These are phyloP conservation scores for Euthynnus affinis DNA, from an alignment of 2,797 vertebrate species.

Conservation along the genomic window DNA sequence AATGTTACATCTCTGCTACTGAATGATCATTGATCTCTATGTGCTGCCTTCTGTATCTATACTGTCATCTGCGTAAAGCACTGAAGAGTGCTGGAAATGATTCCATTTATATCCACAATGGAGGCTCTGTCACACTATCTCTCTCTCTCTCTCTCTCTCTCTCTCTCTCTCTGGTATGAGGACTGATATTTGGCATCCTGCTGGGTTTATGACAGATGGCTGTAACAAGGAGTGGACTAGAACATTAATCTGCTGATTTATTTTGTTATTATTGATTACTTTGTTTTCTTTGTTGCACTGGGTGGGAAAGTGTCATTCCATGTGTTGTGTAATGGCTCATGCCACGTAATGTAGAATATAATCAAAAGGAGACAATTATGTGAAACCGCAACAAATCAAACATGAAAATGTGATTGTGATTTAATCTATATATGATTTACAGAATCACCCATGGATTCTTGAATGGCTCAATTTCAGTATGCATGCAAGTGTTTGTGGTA, in stretches of 20 bases:
- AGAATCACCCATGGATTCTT: background rate
- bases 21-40: background rate
- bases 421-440: background rate
- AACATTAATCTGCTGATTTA: constrained; percentile 38
- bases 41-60: background rate
- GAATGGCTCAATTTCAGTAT: background rate
- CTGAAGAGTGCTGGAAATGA: background rate
- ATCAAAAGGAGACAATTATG: background rate
- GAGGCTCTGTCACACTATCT: background rate
- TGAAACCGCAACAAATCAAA: constrained; percentile 11
- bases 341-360: background rate
- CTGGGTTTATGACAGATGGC: constrained; percentile 45
- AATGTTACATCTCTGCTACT: constrained; percentile 12
- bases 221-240: background rate
- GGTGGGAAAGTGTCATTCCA: background rate
- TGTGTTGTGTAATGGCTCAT: constrained; percentile 28
- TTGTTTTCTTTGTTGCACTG: background rate
- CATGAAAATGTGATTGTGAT: background rate
- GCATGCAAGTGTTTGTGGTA: background rate
- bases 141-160: background rate
- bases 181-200: constrained; percentile 30
- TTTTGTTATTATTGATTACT: constrained; percentile 19
- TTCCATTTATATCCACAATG: background rate
- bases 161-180: background rate
- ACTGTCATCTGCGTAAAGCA: constrained; percentile 18